Evolutionary conservation across 2,888 invertebrate species (phyloP), one percentile per base, ranked within the genome.

Genomic region (Dolomedes plantarius): DNA sequence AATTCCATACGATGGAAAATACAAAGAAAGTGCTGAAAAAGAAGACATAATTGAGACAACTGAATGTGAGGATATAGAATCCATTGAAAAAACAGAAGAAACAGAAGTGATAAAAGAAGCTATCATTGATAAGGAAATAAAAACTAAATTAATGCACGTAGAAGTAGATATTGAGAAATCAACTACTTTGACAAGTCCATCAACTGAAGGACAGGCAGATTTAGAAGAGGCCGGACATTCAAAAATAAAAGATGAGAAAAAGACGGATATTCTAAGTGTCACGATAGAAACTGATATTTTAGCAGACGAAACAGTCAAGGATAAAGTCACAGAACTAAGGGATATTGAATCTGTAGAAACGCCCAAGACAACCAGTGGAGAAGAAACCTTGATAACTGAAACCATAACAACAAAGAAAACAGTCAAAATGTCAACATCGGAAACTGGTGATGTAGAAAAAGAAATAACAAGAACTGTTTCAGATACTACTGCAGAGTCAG

Each of bases 1-100:
- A 62, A 77, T 87, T 11, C 77, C 86, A 46, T 73, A 71, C 50
- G 86, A 81, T 71, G 81, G 65, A 9, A 31, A 64, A 39, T 50
- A 71, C 41, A 86, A 75, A 69, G 86, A 80, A 72, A 56, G 16
- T 50, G 2, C 56, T 9, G n/a, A 32, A 28, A 29, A 67, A 50
- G 19, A 23, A 16, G 7, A 16, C 36, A 46, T 13, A 28, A 19
- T 39, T 36, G 29, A 68, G 36, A 28, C 13, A 5, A 28, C 28
- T 68, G 62, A 31, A 13, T 6, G n/a, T 39, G 27, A 28, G 19
- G n/a, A 67, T 23, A 9, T 6, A 11, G 36, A 68, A 50, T 9
- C 28, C 5, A 19, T 13, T 39, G 62, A 81, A 74, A 46, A 36
- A 36, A 7, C n/a, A 28, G 23, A 39, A 71, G 13, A 67, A 67